Percentiles rank a stretch among this genome's conserved stretches.
Evolutionary conservation across 1,140 invertebrate species (phyloP).

Genomic region (Cepaea nemoralis): DNA sequence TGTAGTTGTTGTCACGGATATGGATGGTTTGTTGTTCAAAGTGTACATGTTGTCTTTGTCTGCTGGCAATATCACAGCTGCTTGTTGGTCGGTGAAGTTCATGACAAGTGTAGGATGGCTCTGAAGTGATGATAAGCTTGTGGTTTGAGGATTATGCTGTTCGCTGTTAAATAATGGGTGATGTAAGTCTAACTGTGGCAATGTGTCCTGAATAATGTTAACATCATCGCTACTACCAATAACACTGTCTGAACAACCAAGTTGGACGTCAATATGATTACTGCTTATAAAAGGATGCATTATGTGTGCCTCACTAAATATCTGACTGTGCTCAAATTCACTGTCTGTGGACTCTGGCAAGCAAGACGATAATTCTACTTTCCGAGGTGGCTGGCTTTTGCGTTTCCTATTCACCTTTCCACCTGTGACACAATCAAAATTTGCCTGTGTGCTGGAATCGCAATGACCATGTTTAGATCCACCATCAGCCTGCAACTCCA

Average conservation of each 20-base stretch:
- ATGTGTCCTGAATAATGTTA: not conserved
- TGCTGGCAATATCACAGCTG: not conserved
- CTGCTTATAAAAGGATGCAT: not conserved
- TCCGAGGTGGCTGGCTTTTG: not conserved
- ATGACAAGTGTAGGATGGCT: not conserved
- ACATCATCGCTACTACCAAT: not conserved
- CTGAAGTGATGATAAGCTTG: not conserved
- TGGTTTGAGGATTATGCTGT: not conserved
- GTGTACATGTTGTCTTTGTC: not conserved
- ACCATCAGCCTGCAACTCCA: not conserved
- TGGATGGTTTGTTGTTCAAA: not conserved
- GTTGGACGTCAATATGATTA: not conserved
- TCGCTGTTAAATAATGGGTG: not conserved
- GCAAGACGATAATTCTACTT: not conserved
- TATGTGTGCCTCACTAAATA: not conserved
- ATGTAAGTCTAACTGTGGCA: not conserved
- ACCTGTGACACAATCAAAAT: slow-evolving; percentile 10
- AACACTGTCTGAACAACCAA: not conserved
- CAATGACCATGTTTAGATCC: not conserved
- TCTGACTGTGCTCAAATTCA: not conserved
- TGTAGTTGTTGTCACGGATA: not conserved
- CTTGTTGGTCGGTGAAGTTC: not conserved
- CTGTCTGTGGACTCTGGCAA: not conserved
- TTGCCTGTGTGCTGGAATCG: not conserved
- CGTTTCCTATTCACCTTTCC: slow-evolving; percentile 2